Percentiles rank a stretch among this genome's conserved stretches.
phyloP scores from a whole-genome alignment of 1,140 invertebrate species.

The Geopemphigus sp. region DNA sequence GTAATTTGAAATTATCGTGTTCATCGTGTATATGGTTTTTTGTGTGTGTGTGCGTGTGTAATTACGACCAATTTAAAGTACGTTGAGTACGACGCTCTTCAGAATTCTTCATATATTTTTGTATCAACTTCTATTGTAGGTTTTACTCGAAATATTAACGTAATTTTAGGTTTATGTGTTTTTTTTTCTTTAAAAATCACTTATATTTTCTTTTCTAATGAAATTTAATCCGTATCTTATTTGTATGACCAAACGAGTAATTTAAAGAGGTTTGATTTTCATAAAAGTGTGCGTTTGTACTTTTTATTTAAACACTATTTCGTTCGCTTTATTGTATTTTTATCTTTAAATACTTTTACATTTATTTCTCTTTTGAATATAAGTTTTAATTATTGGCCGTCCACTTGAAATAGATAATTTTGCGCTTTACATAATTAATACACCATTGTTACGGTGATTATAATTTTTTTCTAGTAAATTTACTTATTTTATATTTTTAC shows the following conservation, averaged over 20 bases:
- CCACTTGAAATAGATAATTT: constrained; percentile 18
- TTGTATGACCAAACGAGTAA: background rate
- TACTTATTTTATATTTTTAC: background rate
- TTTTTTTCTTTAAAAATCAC: background rate
- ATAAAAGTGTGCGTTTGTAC: constrained; percentile 6
- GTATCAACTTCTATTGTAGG: constrained; percentile 2
- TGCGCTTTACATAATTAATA: background rate
- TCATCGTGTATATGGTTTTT: background rate
- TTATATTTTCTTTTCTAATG: background rate
- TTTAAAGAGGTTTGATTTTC: background rate
- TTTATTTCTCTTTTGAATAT: background rate
- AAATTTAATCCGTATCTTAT: background rate
- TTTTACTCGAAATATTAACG: constrained; percentile 16
- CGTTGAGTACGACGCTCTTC: background rate
- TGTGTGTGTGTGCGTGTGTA: background rate
- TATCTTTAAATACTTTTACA: background rate
- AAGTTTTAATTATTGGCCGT: background rate
- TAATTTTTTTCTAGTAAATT: background rate
- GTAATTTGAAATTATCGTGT: background rate
- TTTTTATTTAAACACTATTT: background rate
- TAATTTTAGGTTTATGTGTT: background rate
- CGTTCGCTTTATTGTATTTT: background rate
- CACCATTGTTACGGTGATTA: background rate
- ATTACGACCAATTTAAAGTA: constrained; percentile 22
- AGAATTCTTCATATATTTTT: constrained; percentile 24